These are phyloP conservation scores for Eulithis prunata DNA, from an alignment of 2,888 invertebrate species.

Conservation along the genomic window DNA sequence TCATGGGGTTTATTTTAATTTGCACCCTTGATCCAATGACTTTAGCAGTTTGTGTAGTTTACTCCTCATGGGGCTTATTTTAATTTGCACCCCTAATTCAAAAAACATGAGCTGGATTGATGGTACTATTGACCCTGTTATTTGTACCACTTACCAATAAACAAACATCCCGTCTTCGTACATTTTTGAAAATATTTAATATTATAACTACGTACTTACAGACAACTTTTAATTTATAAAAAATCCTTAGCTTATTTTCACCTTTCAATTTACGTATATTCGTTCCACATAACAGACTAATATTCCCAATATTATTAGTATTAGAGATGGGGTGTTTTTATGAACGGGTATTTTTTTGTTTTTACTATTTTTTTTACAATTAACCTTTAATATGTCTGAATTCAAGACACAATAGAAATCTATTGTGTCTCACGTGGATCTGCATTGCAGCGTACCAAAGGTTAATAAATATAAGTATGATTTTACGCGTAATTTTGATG, in stretches of 20 bases:
- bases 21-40: too few species aligned
- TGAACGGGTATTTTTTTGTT: too few species aligned
- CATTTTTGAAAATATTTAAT: conserved; percentile 39
- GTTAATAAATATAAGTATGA: too few species aligned
- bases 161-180: conserved; percentile 13
- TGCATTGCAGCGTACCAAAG: too few species aligned
- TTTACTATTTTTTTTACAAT: too few species aligned
- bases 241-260: conserved; percentile 57
- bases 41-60: too few species aligned
- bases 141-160: conserved; percentile 26
- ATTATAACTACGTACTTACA: conserved; percentile 41
- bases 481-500: too few species aligned
- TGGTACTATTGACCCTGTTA: neutral
- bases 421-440: too few species aligned
- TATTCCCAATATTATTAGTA: conserved; percentile 48
- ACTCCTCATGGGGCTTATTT: neutral
- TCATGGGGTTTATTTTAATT: too few species aligned
- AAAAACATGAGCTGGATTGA: too few species aligned
- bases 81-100: neutral
- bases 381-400: too few species aligned
- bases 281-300: conserved; percentile 70
- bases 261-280: conserved; percentile 77
- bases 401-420: too few species aligned
- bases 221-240: conserved; percentile 41
- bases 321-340: conserved; percentile 11